Evolutionary conservation across 1,140 invertebrate genomes (phyloP).

Genomic region (Pseudomyrmex cubaensis): DNA sequence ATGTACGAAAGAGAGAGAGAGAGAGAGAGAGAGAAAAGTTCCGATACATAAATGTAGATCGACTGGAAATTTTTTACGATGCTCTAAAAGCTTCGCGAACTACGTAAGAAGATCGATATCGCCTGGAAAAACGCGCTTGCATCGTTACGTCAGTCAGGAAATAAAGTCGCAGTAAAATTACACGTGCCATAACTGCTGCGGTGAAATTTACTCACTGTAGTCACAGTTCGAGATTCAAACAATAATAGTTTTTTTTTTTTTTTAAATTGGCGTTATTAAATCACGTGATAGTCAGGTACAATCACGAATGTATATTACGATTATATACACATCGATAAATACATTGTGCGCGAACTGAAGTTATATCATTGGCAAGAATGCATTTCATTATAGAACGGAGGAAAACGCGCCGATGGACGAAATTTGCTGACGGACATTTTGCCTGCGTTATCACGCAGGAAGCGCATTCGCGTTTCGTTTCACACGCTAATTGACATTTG

Average conservation of each 20-base stretch:
- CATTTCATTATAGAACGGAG: constrained; percentile 6
- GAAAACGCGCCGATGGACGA: background rate
- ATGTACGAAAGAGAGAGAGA: background rate
- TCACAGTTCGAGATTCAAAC: background rate
- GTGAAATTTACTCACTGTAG: background rate
- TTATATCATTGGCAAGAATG: constrained; percentile 18
- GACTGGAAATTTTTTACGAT: constrained; percentile 42
- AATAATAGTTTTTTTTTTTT: too few relatives aligned
- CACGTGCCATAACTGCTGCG: background rate
- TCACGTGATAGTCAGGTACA: background rate
- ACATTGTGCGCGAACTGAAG: background rate
- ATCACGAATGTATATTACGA: background rate
- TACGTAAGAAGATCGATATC: constrained; percentile 2
- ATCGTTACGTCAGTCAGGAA: background rate
- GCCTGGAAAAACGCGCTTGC: constrained; percentile 13
- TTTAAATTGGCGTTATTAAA: background rate
- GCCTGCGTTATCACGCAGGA: background rate
- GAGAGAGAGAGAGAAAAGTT: too few relatives aligned
- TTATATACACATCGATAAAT: background rate
- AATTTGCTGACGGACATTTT: constrained; percentile 44
- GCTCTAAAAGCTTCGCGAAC: background rate
- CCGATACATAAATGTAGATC: constrained; percentile 49
- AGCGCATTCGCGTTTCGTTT: constrained; percentile 60
- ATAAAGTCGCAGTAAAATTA: background rate
- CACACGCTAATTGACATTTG: constrained; percentile 68